Evolutionary conservation across 1,140 invertebrate species (phyloP), one percentile per base, ranked within the genome.

Genomic region (Philopotamus ludificatus): DNA sequence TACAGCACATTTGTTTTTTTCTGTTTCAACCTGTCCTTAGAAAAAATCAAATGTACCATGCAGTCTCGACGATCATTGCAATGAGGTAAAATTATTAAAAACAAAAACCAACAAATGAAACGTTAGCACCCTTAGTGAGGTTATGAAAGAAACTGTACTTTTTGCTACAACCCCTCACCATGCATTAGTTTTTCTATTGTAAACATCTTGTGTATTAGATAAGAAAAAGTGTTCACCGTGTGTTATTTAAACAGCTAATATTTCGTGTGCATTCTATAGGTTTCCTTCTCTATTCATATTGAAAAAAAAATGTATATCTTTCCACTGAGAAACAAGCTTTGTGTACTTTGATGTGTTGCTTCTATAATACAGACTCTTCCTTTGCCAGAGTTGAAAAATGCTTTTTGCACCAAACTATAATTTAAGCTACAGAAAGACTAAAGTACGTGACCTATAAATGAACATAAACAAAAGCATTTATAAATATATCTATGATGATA

Each of bases 31-130:
- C 65, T 39, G 65, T 68, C 55, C 62, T 45, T 68, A 87, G 86
- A 86, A 88, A 88, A 83, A 86, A 89, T 84, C 87, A 89, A 87
- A 93, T 94, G 89, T 93, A 93, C 85, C 89, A 92, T 83, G 91
- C 91, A 75, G 91, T 94, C 74, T 93, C 91, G 67, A 91, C 91
- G 75, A 90, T 94, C 77, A 91, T 94, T 79, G 87, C 89, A 71
- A 90, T 93, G 89, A 94, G 91, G 91, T 94, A 92, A 89, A 71
- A 71, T 58, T n/a, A 16, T 26, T 28, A 45, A 10, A 49, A 54
- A 25, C 15, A 54, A 20, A 62, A 15, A n/a, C n/a, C 20, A 47
- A 47, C n/a, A 39, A 65, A 54, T 57, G 55, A 39, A 66, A 63
- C 28, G 41, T 63, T 50, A 59, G 67, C 67, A 69, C 67, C 58